These are phyloP conservation scores for Lacanobia wlatinum DNA, from an alignment of 2,888 invertebrate species.

Conservation along the genomic window DNA sequence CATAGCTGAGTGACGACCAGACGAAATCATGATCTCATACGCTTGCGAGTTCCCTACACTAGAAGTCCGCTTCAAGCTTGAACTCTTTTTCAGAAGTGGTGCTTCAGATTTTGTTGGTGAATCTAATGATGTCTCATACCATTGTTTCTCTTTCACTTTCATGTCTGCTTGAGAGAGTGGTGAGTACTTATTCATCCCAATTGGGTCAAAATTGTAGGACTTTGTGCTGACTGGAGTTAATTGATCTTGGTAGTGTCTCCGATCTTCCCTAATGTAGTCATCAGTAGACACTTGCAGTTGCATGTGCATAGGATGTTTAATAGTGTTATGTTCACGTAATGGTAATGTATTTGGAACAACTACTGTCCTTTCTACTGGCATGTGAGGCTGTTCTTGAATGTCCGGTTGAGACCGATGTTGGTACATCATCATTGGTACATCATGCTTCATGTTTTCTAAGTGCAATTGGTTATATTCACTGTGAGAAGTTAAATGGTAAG, in stretches of 20 bases:
- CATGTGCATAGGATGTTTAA: slow-evolving; percentile 83
- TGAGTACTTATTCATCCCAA: slow-evolving; percentile 85
- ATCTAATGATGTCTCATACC: slow-evolving; percentile 93
- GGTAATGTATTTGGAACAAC: slow-evolving; percentile 85
- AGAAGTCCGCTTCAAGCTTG: slow-evolving; percentile 89
- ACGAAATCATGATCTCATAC: slow-evolving; percentile 84
- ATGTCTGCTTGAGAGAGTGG: slow-evolving; percentile 84
- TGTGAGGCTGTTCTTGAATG: slow-evolving; percentile 83
- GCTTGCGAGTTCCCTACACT: slow-evolving; percentile 90
- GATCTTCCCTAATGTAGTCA: slow-evolving; percentile 81
- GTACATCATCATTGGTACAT: slow-evolving; percentile 78
- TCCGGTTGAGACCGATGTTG: slow-evolving; percentile 87
- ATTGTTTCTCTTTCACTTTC: slow-evolving; percentile 91
- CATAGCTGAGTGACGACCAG: slow-evolving; percentile 86
- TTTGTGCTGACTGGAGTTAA: slow-evolving; percentile 86
- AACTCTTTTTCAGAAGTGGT: slow-evolving; percentile 83
- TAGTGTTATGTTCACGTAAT: slow-evolving; percentile 82
- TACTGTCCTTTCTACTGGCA: slow-evolving; percentile 79
- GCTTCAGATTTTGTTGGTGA: slow-evolving; percentile 86
- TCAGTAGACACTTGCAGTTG: slow-evolving; percentile 87
- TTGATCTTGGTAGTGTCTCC: slow-evolving; percentile 80
- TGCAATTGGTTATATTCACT: slow-evolving; percentile 87
- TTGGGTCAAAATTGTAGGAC: slow-evolving; percentile 86
- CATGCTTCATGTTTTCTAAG: slow-evolving; percentile 83
- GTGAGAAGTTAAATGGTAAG: slow-evolving; percentile 88